Evolutionary conservation across 2,797 vertebrate genomes (phyloP).

Genomic region (Dicrostonyx torquatus): DNA sequence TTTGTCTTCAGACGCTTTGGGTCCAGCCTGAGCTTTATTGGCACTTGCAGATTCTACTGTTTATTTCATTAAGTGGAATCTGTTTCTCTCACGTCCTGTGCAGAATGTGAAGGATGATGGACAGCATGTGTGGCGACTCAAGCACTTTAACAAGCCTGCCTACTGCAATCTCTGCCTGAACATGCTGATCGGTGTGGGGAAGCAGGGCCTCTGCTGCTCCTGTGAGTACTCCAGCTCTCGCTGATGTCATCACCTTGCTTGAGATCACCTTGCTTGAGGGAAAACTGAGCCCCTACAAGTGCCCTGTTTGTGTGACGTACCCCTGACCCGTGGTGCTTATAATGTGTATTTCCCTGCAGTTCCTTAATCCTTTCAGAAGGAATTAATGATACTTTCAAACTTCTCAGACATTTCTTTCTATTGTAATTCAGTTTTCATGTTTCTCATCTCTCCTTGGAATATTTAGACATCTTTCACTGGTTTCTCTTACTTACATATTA

Average conservation of each 20-base stretch:
- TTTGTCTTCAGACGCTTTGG: constrained; percentile 83
- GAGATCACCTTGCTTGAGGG: not conserved
- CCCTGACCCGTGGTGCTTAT: not conserved
- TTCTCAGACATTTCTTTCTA: not conserved
- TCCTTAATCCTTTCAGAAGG: not conserved
- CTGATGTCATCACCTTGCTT: accelerated
- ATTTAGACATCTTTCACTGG: not conserved
- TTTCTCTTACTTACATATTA: not conserved
- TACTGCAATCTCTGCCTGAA: constrained; percentile 98
- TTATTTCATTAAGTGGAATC: constrained; percentile 85
- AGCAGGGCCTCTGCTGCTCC: constrained; percentile 97
- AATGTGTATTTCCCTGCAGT: too few relatives aligned
- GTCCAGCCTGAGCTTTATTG: constrained; percentile 83
- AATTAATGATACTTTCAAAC: not conserved
- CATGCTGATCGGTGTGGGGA: constrained; percentile 96
- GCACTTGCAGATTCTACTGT: constrained; percentile 80
- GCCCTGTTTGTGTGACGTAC: not conserved
- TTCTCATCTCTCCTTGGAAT: not conserved
- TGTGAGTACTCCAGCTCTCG: constrained; percentile 88
- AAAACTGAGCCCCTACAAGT: accelerated
- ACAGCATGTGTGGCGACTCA: constrained; percentile 96
- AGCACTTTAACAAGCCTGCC: constrained; percentile 98
- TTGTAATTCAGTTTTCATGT: not conserved
- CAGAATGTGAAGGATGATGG: constrained; percentile 98
- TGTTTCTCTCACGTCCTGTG: constrained; percentile 81